These are phyloP conservation scores for Upupa epops DNA, from an alignment of 2,113 vertebrate species.

Conservation along the genomic window DNA sequence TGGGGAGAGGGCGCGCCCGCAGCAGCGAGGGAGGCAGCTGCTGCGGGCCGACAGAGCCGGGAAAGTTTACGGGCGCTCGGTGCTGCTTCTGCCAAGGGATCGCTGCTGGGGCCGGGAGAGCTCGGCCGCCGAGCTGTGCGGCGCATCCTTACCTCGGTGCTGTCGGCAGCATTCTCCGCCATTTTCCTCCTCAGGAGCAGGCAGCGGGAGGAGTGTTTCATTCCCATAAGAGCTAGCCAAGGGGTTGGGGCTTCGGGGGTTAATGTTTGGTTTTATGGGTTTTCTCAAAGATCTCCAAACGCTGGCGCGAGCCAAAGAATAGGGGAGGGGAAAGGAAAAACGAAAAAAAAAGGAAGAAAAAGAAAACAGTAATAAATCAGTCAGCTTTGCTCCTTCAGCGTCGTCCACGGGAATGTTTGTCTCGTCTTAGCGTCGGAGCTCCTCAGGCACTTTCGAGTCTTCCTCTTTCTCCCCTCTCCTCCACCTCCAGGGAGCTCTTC, in stretches of 20 bases:
- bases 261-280: conserved; percentile 24
- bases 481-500: conserved; percentile 53
- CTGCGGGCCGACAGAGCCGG: background rate
- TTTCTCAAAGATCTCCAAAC: conserved; percentile 3
- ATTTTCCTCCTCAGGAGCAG: conserved; percentile 97
- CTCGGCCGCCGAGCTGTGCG: conserved; percentile 10
- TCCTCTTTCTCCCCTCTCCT: conserved; percentile 49
- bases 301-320: background rate
- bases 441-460: conserved; percentile 61
- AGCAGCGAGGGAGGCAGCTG: background rate
- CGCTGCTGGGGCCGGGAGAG: background rate
- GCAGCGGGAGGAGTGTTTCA: conserved; percentile 98
- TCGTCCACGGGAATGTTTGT: conserved; percentile 61
- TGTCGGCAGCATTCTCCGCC: conserved; percentile 90
- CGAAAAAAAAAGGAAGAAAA: background rate
- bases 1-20: no score
- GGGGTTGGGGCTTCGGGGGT: conserved; percentile 71
- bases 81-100: background rate
- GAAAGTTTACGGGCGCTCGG: conserved; percentile 43
- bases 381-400: conserved; percentile 45
- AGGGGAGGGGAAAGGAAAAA: background rate
- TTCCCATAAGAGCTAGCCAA: conserved; percentile 91
- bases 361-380: background rate
- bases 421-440: conserved; percentile 57
- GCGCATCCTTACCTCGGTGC: conserved; percentile 85